These are phyloP conservation scores for Gymnocypris eckloni DNA, from an alignment of 2,797 vertebrate genomes.

Conservation along the genomic window DNA sequence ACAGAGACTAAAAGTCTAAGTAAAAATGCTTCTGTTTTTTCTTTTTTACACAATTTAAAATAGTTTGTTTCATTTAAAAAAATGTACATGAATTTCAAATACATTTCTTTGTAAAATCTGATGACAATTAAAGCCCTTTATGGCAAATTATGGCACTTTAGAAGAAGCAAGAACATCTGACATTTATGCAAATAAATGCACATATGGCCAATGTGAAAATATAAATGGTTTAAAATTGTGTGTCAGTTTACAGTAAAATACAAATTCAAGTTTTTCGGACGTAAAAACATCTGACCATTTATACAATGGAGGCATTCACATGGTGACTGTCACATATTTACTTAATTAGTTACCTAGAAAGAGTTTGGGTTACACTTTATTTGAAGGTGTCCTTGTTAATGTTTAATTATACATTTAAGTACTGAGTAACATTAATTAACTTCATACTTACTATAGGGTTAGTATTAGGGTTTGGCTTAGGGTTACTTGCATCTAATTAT, in stretches of 20 bases:
- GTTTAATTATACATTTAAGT: too few relatives aligned
- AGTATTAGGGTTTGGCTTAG: too few relatives aligned
- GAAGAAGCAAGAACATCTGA: background rate
- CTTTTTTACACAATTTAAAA: background rate
- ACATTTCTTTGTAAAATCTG: background rate
- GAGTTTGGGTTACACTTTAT: background rate
- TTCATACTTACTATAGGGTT: too few relatives aligned
- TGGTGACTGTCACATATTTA: background rate
- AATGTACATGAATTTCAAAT: background rate
- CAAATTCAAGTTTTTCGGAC: background rate
- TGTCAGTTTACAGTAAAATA: background rate
- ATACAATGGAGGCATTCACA: background rate
- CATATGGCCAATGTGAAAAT: background rate
- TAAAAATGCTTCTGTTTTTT: background rate
- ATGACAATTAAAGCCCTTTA: background rate
- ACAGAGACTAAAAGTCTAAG: background rate
- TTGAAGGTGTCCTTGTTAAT: too few relatives aligned
- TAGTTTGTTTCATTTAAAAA: background rate
- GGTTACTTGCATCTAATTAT: too few relatives aligned
- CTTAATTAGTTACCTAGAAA: background rate
- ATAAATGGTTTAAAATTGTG: background rate
- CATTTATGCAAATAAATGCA: background rate
- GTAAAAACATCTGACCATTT: background rate
- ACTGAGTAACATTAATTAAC: too few relatives aligned
- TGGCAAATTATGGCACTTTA: background rate